phyloP scores from a whole-genome alignment of 1,140 invertebrate species.

The Drosophila nannoptera region DNA sequence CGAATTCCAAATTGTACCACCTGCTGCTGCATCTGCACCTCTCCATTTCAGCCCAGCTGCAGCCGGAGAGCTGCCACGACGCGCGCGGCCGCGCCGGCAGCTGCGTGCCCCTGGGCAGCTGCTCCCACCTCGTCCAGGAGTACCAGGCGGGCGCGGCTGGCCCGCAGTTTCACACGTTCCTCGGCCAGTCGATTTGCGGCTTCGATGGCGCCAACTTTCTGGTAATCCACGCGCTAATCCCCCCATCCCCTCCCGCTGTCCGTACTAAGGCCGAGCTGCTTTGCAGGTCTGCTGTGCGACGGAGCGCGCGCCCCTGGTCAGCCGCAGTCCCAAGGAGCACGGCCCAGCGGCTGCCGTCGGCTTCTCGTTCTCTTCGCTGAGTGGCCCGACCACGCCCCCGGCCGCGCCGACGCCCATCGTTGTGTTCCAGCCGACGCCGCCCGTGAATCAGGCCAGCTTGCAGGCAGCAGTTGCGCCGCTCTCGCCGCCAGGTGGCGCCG shows the following conservation, averaged over 20 bases:
- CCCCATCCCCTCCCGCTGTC: background rate
- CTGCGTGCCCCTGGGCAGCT: conserved; percentile 80
- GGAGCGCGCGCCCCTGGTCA: conserved; percentile 15
- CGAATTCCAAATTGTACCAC: background rate
- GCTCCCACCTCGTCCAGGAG: conserved; percentile 78
- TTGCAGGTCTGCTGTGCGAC: conserved; percentile 54
- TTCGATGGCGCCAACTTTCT: conserved; percentile 80
- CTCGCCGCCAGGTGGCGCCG: conserved; percentile 39
- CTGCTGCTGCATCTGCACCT: conserved; percentile 1
- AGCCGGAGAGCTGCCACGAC: conserved; percentile 65
- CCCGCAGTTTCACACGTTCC: conserved; percentile 70
- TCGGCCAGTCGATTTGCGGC: conserved; percentile 81
- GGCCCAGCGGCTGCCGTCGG: conserved; percentile 4
- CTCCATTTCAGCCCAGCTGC: conserved; percentile 58
- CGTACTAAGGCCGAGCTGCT: background rate
- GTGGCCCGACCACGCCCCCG: conserved; percentile 16
- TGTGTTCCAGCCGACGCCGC: conserved; percentile 62
- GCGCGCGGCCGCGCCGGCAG: conserved; percentile 72
- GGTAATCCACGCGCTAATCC: conserved; percentile 37
- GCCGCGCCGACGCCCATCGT: conserved; percentile 13
- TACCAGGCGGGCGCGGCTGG: conserved; percentile 64
- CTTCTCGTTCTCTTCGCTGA: conserved; percentile 52
- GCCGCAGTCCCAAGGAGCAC: conserved; percentile 54
- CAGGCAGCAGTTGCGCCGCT: background rate
- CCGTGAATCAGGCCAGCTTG: conserved; percentile 28